Base-by-base conservation (phyloP, 2,888 invertebrate species). In the Drosophila yooni region DNA sequence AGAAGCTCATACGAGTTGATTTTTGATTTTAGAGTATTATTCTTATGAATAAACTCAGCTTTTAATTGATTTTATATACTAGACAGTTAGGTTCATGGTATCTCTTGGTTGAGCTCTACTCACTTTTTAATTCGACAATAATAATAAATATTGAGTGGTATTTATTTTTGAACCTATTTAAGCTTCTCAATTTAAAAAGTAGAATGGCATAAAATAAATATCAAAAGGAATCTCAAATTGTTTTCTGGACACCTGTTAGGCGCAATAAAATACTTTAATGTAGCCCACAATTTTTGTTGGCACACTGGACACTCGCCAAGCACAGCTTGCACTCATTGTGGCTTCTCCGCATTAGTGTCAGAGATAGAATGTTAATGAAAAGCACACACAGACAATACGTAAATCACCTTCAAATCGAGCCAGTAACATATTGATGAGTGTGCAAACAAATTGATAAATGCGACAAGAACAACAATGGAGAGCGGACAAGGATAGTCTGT, bases 391-490 rank as follows among this genome's bases (percentile, higher is more conserved):
- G 18, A 33, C 38, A 53, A 31, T 21, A 7, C 13, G 13, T 11
- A 56, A 56, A 34, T 38, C 54, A 68, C 46, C 46, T 51, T 63
- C 8, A 75, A 62, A 60, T 65, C 61, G 56, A 52, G 48, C 40
- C 43, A 29, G 58, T 62, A 72, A 79, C 70, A 84, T 83, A 79
- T 79, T 76, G 82, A 84, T 82, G 74, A 72, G 86, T 74, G 88
- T 75, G 87, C 78, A 88, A 88, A 86, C 89, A 83, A 83, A 83
- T 83, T 88, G 83, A 77, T 83, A 71, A 83, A 73, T 88, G 83
- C 81, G 82, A 75, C 67, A 78, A 60, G 52, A 72, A 57, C 66
- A 76, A 58, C 56, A 59, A n/a, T 11, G 29, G 50, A 54, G 43
- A 38, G 54, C 36, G 31, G 34, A 38, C 33, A 66, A 50, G 51